phyloP scores from a whole-genome alignment of 2,888 invertebrate genomes.

The Carcina quercana region DNA sequence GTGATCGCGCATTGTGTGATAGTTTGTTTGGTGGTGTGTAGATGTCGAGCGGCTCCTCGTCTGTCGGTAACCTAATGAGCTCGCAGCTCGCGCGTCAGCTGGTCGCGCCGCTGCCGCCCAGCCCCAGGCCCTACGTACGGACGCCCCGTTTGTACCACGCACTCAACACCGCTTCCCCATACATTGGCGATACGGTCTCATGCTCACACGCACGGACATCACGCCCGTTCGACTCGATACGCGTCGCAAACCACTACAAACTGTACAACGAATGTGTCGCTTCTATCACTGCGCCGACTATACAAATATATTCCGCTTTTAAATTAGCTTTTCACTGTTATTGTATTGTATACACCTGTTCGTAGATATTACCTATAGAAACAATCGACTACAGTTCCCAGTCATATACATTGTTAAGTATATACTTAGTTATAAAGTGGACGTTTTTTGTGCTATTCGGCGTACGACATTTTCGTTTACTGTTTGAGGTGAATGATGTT shows the following conservation, averaged over 20 bases:
- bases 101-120: conserved; percentile 73
- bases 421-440: too few species aligned
- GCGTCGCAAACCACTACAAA: too few species aligned
- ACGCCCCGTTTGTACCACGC: conserved; percentile 71
- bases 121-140: conserved; percentile 70
- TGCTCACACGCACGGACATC: conserved; percentile 37
- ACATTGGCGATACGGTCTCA: conserved; percentile 54
- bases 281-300: too few species aligned
- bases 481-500: not conserved
- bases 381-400: too few species aligned
- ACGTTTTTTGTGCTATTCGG: too few species aligned
- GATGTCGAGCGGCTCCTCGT: conserved; percentile 44
- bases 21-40: conserved; percentile 49
- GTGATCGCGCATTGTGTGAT: conserved; percentile 19
- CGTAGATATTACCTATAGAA: too few species aligned
- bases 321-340: too few species aligned
- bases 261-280: too few species aligned
- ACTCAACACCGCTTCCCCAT: conserved; percentile 68
- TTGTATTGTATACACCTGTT: too few species aligned
- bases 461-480: not conserved
- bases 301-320: too few species aligned
- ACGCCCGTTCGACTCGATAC: conserved; percentile 19
- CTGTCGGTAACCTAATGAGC: conserved; percentile 63
- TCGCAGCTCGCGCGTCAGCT: conserved; percentile 76
- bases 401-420: too few species aligned